phyloP scores from a whole-genome alignment of 2,797 vertebrate species.

The Aplochiton taeniatus region DNA sequence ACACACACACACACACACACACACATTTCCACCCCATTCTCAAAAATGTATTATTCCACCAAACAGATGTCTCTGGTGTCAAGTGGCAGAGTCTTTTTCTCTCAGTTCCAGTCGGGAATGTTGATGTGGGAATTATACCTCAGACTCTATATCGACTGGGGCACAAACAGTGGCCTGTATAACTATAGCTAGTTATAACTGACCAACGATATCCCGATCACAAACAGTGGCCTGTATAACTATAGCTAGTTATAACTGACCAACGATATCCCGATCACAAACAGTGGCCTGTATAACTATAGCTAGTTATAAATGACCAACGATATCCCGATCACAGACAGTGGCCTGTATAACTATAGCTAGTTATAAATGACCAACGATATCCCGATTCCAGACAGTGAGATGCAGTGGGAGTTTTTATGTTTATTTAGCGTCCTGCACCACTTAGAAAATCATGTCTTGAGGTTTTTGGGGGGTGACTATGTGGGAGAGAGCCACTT shows the following conservation, averaged over 20 bases:
- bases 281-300: not conserved
- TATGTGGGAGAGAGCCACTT: too few relatives aligned
- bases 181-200: not conserved
- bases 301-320: not conserved
- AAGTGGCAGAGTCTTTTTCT: not conserved
- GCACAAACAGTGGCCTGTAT: not conserved
- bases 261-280: too few relatives aligned
- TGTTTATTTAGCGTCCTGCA: too few relatives aligned
- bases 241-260: not conserved
- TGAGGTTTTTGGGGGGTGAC: too few relatives aligned
- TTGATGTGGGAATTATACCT: not conserved
- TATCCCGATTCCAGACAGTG: not conserved
- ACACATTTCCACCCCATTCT: too few relatives aligned
- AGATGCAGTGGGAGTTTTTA: not conserved
- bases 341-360: not conserved
- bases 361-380: not conserved
- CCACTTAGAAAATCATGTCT: too few relatives aligned
- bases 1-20: too few relatives aligned
- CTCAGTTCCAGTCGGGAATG: not conserved
- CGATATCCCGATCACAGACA: too few relatives aligned
- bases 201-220: too few relatives aligned
- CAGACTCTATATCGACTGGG: not conserved
- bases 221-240: not conserved
- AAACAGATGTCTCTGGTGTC: slow-evolving; percentile 25
- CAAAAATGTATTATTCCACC: not conserved